Conservation (phyloP, 2,797 vertebrate genomes). For the Salarias fasciatus region DNA sequence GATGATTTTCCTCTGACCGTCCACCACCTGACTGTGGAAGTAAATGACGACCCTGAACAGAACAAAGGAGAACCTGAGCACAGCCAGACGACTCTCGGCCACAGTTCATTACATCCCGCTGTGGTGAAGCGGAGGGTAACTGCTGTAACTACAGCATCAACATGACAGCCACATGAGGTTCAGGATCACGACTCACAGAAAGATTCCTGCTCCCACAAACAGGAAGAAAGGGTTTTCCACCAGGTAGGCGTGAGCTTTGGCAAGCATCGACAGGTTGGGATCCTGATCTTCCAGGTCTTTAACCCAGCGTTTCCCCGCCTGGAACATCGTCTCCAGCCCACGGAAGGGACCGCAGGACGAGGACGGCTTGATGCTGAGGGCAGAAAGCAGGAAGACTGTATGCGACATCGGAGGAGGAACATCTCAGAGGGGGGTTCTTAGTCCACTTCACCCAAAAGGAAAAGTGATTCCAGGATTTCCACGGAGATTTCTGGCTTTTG, state of each 20-base stretch:
- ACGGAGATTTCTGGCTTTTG: no score
- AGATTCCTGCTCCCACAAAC: constrained; percentile 81
- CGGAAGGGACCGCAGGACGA: constrained; percentile 89
- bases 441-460: no score
- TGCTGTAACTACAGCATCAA: no score
- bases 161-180: no score
- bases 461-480: no score
- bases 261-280: constrained; percentile 80
- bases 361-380: constrained; percentile 86
- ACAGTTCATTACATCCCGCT: no score
- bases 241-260: constrained; percentile 81
- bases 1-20: constrained; percentile 89
- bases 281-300: constrained; percentile 77
- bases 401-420: not conserved
- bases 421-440: not conserved
- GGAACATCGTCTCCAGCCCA: constrained; percentile 83
- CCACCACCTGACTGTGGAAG: constrained; percentile 92
- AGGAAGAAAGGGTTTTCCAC: constrained; percentile 89
- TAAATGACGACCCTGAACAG: constrained; percentile 88
- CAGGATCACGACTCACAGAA: constrained; percentile 83
- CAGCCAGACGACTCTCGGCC: not conserved
- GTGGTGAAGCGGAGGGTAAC: no score
- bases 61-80: constrained; percentile 2
- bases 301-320: constrained; percentile 86
- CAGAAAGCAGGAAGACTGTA: not conserved